Evolutionary conservation across 2,113 vertebrate species (phyloP), one percentile per base, ranked within the genome.

Genomic region (Accipiter cooperii): DNA sequence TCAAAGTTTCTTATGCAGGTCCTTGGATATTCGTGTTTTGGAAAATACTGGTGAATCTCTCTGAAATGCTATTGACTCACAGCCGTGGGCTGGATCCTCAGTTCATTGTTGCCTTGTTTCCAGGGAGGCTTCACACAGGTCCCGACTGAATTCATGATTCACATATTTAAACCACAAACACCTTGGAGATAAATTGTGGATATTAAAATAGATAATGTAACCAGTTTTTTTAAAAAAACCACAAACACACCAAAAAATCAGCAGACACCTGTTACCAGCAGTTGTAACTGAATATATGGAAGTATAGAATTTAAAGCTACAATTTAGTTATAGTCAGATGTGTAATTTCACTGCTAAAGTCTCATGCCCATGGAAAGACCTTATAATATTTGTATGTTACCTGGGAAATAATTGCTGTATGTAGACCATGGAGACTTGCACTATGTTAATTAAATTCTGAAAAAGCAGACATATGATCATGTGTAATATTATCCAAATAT

Each of bases 111-210:
- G n/a, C 71, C 46, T 10, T 69, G 46, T 93, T 91, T 80, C 68
- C 82, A 90, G 38, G 42, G 42, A 88, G 31, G 33, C 51, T 66
- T 63, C 46, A 89, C 17, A 38, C 33, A 73, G 20, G 31, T 89
- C 21, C 51, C 2, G 0, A 24, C 17, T 80, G 82, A 80, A 46
- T 36, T 77, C 2, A 12, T 69, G 63, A 92, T 70, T 93, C 58
- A 66, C 22, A 6, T 83, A 52, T 94, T 96, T 94, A 85, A 93
- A 86, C 15, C 42, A 93, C 91, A 84, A 91, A 89, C 63, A 86
- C 87, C 93, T 87, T 91, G 89, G 94, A 95, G 77, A 95, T 65
- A 79, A 70, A 58, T 2, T 22, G 12, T 58, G 42, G 31, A 38
- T 85, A 58, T 34, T 38, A 36, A 80, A 63, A 64, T 24, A 86